phyloP scores from a whole-genome alignment of 2,113 vertebrate genomes.

The Syrrhaptes paradoxus region DNA sequence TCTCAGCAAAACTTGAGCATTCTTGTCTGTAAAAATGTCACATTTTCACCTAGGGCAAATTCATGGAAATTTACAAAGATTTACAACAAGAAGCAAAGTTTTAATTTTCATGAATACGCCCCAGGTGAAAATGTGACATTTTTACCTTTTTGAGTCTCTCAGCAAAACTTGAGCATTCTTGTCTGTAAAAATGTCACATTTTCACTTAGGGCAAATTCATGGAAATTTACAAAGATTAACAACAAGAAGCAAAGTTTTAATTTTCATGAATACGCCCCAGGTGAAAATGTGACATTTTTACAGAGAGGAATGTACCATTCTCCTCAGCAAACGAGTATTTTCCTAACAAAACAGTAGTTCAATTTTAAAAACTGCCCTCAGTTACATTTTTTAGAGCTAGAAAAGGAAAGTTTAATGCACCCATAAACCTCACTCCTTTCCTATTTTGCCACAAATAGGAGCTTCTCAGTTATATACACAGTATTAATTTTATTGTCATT shows the following conservation, averaged over 20 bases:
- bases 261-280: constrained; percentile 54
- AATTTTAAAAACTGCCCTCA: constrained; percentile 12
- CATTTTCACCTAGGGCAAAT: constrained; percentile 50
- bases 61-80: constrained; percentile 56
- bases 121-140: constrained; percentile 51
- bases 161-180: constrained; percentile 54
- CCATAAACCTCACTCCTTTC: neutral
- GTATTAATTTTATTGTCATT: neutral
- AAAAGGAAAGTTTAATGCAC: neutral
- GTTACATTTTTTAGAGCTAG: neutral
- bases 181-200: constrained; percentile 57
- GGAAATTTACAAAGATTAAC: constrained; percentile 63
- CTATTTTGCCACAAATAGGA: neutral
- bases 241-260: constrained; percentile 54
- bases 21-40: constrained; percentile 59
- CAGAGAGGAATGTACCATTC: constrained; percentile 30
- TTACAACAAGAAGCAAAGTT: constrained; percentile 56
- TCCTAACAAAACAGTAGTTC: neutral
- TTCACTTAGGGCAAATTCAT: constrained; percentile 48
- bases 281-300: constrained; percentile 56
- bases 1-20: constrained; percentile 55
- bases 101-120: constrained; percentile 61
- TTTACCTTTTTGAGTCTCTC: constrained; percentile 44
- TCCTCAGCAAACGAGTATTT: neutral
- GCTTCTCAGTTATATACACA: neutral